A percentile compares a stretch with the other conserved stretches of the same genome.
phyloP scores from a whole-genome alignment of 2,888 invertebrate species.

The Microctonus brassicae region DNA sequence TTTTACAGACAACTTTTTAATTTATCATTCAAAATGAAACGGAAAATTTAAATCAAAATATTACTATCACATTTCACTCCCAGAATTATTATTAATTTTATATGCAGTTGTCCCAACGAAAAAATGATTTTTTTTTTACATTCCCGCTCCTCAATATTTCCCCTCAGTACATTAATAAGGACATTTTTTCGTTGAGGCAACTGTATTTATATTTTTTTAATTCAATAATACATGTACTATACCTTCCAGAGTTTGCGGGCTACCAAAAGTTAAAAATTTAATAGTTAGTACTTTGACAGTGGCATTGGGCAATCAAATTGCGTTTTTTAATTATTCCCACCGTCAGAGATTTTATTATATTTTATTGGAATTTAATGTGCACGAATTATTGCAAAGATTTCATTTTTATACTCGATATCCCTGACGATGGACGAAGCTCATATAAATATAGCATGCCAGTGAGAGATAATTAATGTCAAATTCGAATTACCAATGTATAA shows the following conservation, averaged over 20 bases:
- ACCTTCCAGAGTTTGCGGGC: constrained; percentile 69
- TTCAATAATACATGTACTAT: constrained; percentile 60
- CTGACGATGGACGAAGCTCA: constrained; percentile 34
- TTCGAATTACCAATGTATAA: not conserved
- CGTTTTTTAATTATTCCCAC: constrained; percentile 1
- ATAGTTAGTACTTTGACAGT: constrained; percentile 56
- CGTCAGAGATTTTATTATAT: not conserved
- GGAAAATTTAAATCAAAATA: too few relatives aligned
- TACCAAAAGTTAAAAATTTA: constrained; percentile 62
- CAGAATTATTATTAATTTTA: too few relatives aligned
- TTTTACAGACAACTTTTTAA: too few relatives aligned
- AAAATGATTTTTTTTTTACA: too few relatives aligned
- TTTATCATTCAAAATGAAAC: too few relatives aligned
- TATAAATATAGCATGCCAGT: constrained; percentile 43
- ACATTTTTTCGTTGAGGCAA: too few relatives aligned
- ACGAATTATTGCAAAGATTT: not conserved
- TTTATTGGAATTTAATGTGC: not conserved
- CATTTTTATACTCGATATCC: constrained; percentile 14
- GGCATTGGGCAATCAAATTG: too few relatives aligned
- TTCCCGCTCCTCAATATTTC: too few relatives aligned
- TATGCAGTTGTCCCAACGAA: too few relatives aligned
- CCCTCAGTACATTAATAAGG: too few relatives aligned
- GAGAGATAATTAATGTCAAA: constrained; percentile 7
- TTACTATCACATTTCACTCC: too few relatives aligned
- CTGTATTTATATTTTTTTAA: too few relatives aligned